Evolutionary conservation across 2,113 vertebrate genomes (phyloP), one percentile per base, ranked within the genome.

Genomic region (Lota lota): DNA sequence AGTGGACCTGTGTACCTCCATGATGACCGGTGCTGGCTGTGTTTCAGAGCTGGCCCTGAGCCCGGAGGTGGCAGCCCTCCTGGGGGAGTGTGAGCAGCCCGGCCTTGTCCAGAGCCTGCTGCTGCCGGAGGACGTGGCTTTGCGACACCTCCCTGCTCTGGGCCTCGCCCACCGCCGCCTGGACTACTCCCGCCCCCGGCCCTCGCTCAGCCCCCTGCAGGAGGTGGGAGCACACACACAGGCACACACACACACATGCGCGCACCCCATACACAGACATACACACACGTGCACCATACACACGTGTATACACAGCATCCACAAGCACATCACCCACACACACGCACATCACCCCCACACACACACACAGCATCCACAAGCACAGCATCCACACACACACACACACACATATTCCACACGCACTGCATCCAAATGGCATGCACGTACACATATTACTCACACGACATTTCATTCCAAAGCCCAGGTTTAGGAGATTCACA

Each of bases 101-200:
- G 93, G 93, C 51, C 81, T 94, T 76, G 86, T 86, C 21, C 84
- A 94, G 85, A 90, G 75, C 69, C 78, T 95, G 80, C 91, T 97
- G 83, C 93, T 99, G 61, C 97, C 97, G 0, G 97, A 99, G 74
- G 97, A 99, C 2, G 81, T 94, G 77, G 94, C 97, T 1, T 92
- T 99, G 57, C 90, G 92, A 12, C 94, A 95, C 82, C 92, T 99
- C 8, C 96, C 97, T 0, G 93, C 96, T 2, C 92, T 99, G 61
- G 91, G 79, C 63, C 87, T 85, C 0, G 94, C 95, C 0, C 97
- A 98, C 86, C 91, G 91, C 61, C 93, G 87, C 76, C 89, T 98
- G 0, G 92, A 95, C 81, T 97, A 95, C 0, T 90, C 92, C 22
- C 85, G 79, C 16, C 92, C 91, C 56, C 81, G 91, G 20, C 86